phyloP scores from a whole-genome alignment of 2,113 vertebrate species.

The Malurus cyaneus region DNA sequence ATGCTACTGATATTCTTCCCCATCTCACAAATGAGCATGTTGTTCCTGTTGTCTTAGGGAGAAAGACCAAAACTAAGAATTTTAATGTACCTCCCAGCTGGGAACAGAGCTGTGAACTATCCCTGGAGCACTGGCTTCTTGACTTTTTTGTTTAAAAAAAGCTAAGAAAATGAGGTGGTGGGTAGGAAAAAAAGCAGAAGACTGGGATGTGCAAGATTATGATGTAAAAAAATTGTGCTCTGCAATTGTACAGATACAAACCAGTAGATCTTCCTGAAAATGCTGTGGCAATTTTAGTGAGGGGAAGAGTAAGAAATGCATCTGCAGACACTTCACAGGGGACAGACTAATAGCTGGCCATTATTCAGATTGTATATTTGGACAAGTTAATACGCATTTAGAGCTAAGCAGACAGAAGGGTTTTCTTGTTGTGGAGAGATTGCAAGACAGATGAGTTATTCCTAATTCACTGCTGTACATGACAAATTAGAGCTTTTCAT shows the following conservation, averaged over 20 bases:
- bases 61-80: slow-evolving; percentile 60
- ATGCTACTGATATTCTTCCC: slow-evolving; percentile 58
- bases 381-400: slow-evolving; percentile 11
- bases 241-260: not conserved
- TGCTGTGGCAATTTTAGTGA: not conserved
- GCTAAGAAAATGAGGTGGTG: not conserved
- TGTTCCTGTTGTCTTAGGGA: slow-evolving; percentile 63
- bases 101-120: slow-evolving; percentile 29
- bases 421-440: not conserved
- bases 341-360: slow-evolving; percentile 6
- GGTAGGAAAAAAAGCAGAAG: not conserved
- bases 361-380: not conserved
- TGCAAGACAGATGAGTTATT: slow-evolving; percentile 12
- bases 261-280: not conserved
- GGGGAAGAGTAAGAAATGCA: not conserved
- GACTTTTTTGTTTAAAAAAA: not conserved
- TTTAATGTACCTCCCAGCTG: slow-evolving; percentile 29
- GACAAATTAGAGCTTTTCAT: not conserved
- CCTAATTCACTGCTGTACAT: slow-evolving; percentile 12
- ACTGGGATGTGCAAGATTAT: not conserved
- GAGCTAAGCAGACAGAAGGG: not conserved
- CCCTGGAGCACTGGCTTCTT: not conserved
- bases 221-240: not conserved
- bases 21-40: slow-evolving; percentile 61
- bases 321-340: not conserved